These are phyloP conservation scores for Irena cyanogastra DNA, from an alignment of 2,113 vertebrate species.

Conservation along the genomic window DNA sequence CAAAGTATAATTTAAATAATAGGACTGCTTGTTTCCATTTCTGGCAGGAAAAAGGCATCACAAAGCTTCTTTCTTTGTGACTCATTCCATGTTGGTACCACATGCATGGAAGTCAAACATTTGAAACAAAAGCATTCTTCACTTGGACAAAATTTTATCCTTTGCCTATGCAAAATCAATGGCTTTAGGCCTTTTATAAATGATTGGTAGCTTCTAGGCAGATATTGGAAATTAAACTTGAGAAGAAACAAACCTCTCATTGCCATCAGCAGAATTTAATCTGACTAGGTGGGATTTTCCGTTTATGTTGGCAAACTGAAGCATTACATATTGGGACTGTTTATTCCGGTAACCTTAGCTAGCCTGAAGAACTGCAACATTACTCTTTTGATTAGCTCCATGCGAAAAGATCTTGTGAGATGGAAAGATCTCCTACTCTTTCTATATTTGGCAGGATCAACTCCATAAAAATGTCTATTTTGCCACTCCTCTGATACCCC, in stretches of 20 bases:
- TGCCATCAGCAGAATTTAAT: slow-evolving; percentile 48
- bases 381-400: slow-evolving; percentile 48
- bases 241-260: slow-evolving; percentile 12
- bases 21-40: not conserved
- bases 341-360: slow-evolving; percentile 57
- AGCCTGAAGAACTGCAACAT: slow-evolving; percentile 29
- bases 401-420: slow-evolving; percentile 18
- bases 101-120: not conserved
- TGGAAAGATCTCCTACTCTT: slow-evolving; percentile 38
- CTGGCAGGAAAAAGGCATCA: not conserved
- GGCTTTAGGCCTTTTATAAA: slow-evolving; percentile 6
- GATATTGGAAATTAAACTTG: slow-evolving; percentile 16
- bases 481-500: slow-evolving; percentile 34
- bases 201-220: not conserved
- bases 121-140: not conserved
- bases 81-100: not conserved
- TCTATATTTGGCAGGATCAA: slow-evolving; percentile 45
- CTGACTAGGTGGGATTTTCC: slow-evolving; percentile 65
- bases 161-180: not conserved
- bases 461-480: slow-evolving; percentile 58
- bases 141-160: not conserved
- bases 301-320: slow-evolving; percentile 51
- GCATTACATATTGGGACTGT: slow-evolving; percentile 23
- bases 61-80: not conserved
- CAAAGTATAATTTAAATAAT: not conserved